A percentile compares a stretch with the other conserved stretches of the same genome.
phyloP scores from a whole-genome alignment of 2,888 invertebrate species.

The Hedychridium roseum region DNA sequence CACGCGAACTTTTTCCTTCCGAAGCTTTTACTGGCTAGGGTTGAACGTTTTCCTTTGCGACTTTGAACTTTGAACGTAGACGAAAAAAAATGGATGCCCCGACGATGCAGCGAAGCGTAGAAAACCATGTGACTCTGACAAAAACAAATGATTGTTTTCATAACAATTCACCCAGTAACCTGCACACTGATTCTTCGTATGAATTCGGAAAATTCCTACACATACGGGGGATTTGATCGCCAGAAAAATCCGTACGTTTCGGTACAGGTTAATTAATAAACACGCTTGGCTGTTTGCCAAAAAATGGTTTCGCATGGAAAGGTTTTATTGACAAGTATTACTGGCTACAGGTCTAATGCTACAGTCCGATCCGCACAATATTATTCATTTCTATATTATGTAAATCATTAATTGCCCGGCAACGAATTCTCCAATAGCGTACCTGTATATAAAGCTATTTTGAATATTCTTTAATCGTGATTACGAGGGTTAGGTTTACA shows the following conservation, averaged over 20 bases:
- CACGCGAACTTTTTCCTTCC: conserved; percentile 23
- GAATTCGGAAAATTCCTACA: not conserved
- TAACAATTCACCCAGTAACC: conserved; percentile 27
- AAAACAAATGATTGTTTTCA: conserved; percentile 42
- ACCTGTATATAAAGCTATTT: no score
- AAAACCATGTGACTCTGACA: conserved; percentile 25
- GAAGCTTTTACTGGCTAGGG: not conserved
- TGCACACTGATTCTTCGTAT: conserved; percentile 6
- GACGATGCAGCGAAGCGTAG: conserved; percentile 22
- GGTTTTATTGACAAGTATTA: no score
- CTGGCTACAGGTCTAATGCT: no score
- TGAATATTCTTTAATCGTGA: no score
- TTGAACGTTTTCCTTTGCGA: not conserved
- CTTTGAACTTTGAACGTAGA: not conserved
- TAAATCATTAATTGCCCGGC: no score
- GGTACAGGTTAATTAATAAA: not conserved
- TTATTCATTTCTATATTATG: no score
- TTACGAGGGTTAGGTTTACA: no score
- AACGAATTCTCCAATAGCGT: no score
- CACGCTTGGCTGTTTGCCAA: no score
- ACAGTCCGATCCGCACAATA: no score
- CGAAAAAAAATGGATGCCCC: conserved; percentile 23
- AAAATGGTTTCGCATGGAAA: no score
- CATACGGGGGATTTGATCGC: not conserved
- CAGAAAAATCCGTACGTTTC: not conserved